Evolutionary conservation across 2,888 invertebrate species (phyloP).

Genomic region (Andrena hattorfiana): DNA sequence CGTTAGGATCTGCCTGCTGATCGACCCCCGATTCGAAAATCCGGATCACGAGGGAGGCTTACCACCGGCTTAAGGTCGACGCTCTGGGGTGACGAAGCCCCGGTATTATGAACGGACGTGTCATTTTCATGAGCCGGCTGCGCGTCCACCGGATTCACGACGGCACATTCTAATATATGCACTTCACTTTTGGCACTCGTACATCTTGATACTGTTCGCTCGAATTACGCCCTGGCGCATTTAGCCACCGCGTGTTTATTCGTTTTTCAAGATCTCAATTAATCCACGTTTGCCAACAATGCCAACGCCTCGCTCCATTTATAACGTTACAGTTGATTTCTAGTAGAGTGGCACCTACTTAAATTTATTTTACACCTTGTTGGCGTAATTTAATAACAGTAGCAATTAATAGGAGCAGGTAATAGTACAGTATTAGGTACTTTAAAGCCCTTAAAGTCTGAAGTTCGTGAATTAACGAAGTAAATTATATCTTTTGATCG

Average conservation of each 20-base stretch:
- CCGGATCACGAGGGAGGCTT: conserved; percentile 59
- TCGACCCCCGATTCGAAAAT: conserved; percentile 56
- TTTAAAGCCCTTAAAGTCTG: too few species aligned
- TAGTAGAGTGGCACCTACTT: too few species aligned
- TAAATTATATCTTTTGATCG: too few species aligned
- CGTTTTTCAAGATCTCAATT: not conserved
- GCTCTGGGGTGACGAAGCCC: conserved; percentile 36
- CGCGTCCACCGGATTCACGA: conserved; percentile 4
- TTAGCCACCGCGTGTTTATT: not conserved
- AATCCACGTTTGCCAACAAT: not conserved
- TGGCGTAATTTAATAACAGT: too few species aligned
- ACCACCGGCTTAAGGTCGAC: conserved; percentile 46
- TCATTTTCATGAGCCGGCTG: conserved; percentile 46
- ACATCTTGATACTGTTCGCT: not conserved
- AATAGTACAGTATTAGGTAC: too few species aligned
- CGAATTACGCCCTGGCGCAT: conserved; percentile 12
- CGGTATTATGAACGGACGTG: conserved; percentile 34
- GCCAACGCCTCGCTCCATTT: too few species aligned
- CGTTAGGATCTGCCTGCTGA: conserved; percentile 9
- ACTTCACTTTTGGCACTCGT: not conserved
- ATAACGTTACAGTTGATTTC: too few species aligned
- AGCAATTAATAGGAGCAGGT: too few species aligned
- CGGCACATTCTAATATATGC: conserved; percentile 21
- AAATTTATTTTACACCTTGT: too few species aligned
- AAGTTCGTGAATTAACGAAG: too few species aligned